Conservation (phyloP, 1,140 invertebrate genomes). For the Lasioglossum albipes region DNA sequence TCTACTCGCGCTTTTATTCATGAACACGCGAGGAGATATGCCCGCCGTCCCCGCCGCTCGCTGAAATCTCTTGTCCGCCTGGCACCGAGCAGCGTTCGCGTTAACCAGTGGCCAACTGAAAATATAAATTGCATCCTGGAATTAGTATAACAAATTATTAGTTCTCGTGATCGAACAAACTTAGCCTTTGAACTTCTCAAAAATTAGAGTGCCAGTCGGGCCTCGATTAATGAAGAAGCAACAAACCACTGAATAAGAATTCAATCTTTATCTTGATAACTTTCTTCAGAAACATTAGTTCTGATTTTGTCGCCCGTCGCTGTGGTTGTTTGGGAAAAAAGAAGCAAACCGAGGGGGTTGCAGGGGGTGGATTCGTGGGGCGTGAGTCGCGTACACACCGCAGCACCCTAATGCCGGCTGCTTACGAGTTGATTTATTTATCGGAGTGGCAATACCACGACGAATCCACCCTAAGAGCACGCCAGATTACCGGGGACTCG, state of each 20-base stretch:
- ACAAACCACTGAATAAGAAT: too few species aligned
- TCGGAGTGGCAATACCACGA: conserved; percentile 65
- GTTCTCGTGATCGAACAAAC: too few species aligned
- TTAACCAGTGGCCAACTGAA: conserved; percentile 48
- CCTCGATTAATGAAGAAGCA: too few species aligned
- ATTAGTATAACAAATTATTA: too few species aligned
- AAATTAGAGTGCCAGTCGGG: too few species aligned
- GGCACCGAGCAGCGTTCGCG: conserved; percentile 24
- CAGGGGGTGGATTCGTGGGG: conserved; percentile 27
- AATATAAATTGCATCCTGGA: not conserved
- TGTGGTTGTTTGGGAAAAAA: too few species aligned
- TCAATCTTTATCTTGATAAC: too few species aligned
- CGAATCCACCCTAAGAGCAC: conserved; percentile 66
- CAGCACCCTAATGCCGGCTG: conserved; percentile 67
- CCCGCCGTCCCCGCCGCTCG: not conserved
- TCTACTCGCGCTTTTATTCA: conserved; percentile 63
- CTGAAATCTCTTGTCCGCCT: conserved; percentile 24
- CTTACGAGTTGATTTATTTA: conserved; percentile 72
- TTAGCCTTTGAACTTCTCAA: too few species aligned
- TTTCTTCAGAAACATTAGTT: too few species aligned
- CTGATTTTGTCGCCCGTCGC: too few species aligned
- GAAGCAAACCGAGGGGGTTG: too few species aligned
- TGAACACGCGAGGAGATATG: conserved; percentile 42
- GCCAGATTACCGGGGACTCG: conserved; percentile 56
- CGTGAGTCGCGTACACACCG: conserved; percentile 61